Base-by-base conservation (phyloP, 2,888 invertebrate genomes). In the Melinaea marsaeus region DNA sequence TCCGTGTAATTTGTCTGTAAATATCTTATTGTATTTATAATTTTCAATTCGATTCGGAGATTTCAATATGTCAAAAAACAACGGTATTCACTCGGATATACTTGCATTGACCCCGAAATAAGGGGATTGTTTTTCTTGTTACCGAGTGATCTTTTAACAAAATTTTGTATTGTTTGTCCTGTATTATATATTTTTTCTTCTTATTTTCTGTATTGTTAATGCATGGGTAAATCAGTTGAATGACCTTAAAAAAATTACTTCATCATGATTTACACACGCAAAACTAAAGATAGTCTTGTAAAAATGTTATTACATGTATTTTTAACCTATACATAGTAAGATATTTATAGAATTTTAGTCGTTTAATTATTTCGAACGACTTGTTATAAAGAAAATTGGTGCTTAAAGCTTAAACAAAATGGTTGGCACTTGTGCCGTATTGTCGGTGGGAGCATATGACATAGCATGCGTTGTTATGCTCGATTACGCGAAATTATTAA, bases 291-390 rank as follows among this genome's bases (percentile, higher is more conserved):
- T 90, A 90, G 89, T 85, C 88, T 88, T 90, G 90, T 90, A 90
- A 88, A 89, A 90, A 90, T 90, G 89, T 90, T 90, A 89, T 83
- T 84, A 90, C 88, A 83, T 88, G 90, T 90, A 90, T 90, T 90
- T 90, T 90, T 89, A 90, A 90, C 86, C 88, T 89, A 88, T 90
- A 88, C 84, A 90, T 90, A 90, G 86, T 90, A 90, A 90, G 90
- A 90, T 90, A 90, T 90, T 90, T 90, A 90, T 90, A 90, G 88
- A 89, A 88, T 80, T 90, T 88, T 88, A 86, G 90, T 90, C 90
- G 90, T 90, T 90, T 90, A 90, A 88, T 88, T 90, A 90, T 90
- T 90, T 90, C 87, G 88, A 90, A 90, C 90, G 90, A 90, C 90
- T 90, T 89, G 90, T 90, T 90, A 90, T 89, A 89, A 90, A 87